Evolutionary conservation across 1,140 invertebrate species (phyloP).

Genomic region (Papilio machaon): DNA sequence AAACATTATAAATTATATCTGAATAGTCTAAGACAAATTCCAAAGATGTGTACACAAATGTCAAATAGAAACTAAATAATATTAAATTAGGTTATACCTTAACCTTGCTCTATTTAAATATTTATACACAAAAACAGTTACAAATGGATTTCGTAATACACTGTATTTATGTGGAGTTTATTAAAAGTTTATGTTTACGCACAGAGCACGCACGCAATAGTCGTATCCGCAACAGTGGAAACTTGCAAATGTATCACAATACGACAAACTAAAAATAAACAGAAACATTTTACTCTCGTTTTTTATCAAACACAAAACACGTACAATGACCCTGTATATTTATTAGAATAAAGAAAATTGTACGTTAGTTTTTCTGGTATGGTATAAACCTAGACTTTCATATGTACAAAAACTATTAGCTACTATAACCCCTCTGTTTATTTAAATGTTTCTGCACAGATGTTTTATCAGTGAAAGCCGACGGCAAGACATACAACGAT

Average conservation of each 20-base stretch:
- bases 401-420: no score
- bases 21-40: no score
- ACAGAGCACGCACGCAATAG: constrained; percentile 53
- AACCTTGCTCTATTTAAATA: constrained; percentile 42
- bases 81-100: constrained; percentile 44
- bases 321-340: background rate
- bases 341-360: background rate
- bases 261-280: constrained; percentile 21
- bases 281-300: background rate
- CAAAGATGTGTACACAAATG: no score
- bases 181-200: constrained; percentile 63
- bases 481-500: background rate
- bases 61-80: constrained; percentile 25
- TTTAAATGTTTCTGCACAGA: no score
- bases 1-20: no score
- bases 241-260: constrained; percentile 1
- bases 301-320: background rate
- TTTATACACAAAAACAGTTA: constrained; percentile 43
- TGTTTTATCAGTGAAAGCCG: no score
- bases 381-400: no score
- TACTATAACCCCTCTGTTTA: no score
- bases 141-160: constrained; percentile 40
- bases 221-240: background rate
- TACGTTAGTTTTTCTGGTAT: background rate
- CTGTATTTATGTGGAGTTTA: constrained; percentile 57